phyloP scores from a whole-genome alignment of 2,797 vertebrate species.

The Sebastes diploproa region DNA sequence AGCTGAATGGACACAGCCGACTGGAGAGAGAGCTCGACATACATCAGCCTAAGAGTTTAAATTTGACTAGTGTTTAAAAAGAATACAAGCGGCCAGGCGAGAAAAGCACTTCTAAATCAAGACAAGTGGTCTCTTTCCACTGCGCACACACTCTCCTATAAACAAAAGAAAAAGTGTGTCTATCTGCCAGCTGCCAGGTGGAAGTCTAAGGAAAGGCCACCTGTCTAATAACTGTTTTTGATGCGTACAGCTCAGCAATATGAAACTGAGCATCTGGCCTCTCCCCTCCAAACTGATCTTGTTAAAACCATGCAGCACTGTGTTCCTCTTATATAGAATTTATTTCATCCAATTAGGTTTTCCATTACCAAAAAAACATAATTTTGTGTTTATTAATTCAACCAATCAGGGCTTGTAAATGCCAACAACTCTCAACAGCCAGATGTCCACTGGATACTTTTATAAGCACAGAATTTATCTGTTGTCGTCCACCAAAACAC shows the following conservation, averaged over 20 bases:
- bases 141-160: conserved; percentile 34
- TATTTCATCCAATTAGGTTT: conserved; percentile 24
- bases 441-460: conserved; percentile 21
- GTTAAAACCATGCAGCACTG: conserved; percentile 46
- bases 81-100: conserved; percentile 39
- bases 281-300: conserved; percentile 52
- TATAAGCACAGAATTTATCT: neutral
- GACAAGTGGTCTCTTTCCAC: conserved; percentile 60
- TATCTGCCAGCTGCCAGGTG: conserved; percentile 72
- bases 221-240: conserved; percentile 71
- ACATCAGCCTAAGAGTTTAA: conserved; percentile 50
- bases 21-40: conserved; percentile 40
- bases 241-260: conserved; percentile 55
- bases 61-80: conserved; percentile 64
- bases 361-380: neutral
- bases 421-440: neutral
- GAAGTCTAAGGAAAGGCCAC: conserved; percentile 68
- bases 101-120: conserved; percentile 62
- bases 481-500: neutral
- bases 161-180: conserved; percentile 48
- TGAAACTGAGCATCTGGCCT: conserved; percentile 64
- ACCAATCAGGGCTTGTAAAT: neutral
- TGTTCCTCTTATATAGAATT: conserved; percentile 35
- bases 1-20: conserved; percentile 41
- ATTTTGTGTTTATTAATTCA: conserved; percentile 30